Conservation (phyloP, 2,888 invertebrate species). For the Plagodis pulveraria region DNA sequence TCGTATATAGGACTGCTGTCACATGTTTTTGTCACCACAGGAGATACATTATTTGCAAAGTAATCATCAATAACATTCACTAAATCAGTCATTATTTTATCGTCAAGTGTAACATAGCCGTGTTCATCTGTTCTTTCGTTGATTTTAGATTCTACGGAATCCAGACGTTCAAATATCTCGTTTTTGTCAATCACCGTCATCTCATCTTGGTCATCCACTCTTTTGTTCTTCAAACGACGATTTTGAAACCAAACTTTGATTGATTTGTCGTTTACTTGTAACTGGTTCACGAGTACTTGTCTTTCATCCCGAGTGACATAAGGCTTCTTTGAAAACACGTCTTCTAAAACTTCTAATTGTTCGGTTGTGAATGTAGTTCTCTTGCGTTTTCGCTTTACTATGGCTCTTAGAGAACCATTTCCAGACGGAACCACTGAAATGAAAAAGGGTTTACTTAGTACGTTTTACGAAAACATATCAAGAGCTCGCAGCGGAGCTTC, state of each 20-base stretch:
- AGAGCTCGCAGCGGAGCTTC: too few relatives aligned
- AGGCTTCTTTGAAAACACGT: conserved; percentile 87
- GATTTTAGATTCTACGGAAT: conserved; percentile 56
- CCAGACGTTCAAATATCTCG: conserved; percentile 37
- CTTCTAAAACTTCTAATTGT: conserved; percentile 89
- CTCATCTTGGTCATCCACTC: conserved; percentile 54
- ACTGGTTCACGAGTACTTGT: conserved; percentile 85
- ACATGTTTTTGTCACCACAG: conserved; percentile 16
- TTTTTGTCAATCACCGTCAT: conserved; percentile 20
- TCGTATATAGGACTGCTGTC: conserved; percentile 50
- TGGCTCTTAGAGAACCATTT: conserved; percentile 41
- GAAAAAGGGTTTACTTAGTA: conserved; percentile 1
- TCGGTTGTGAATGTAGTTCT: conserved; percentile 90
- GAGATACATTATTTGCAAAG: conserved; percentile 33
- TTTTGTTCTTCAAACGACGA: conserved; percentile 87
- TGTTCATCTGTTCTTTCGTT: conserved; percentile 51
- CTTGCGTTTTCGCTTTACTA: conserved; percentile 83
- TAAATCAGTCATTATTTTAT: conserved; percentile 49
- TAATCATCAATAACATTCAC: conserved; percentile 50
- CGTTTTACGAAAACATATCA: neutral
- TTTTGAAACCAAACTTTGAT: conserved; percentile 94
- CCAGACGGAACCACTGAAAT: conserved; percentile 42
- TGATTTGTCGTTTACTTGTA: conserved; percentile 88
- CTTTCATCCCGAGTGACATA: conserved; percentile 89
- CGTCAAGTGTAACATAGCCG: conserved; percentile 60